Conservation (phyloP, 2,888 invertebrate species). For the Macrostomum cliftonense region DNA sequence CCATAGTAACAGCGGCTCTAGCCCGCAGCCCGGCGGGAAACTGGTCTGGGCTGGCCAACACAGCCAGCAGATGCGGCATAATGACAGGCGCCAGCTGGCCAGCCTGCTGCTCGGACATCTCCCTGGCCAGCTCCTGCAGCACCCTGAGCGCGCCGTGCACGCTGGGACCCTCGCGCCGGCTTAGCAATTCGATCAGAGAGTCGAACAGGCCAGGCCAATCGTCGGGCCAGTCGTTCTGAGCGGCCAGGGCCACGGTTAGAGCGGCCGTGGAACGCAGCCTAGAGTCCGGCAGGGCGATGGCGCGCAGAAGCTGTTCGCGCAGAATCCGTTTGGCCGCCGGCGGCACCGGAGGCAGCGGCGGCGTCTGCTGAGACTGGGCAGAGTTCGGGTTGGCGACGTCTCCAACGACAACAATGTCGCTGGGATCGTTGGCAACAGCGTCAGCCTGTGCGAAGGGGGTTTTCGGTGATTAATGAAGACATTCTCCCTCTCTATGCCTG, state of each 20-base stretch:
- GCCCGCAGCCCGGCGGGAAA: conserved; percentile 59
- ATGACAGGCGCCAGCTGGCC: conserved; percentile 50
- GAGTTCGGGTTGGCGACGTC: too few species aligned
- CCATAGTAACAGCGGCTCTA: too few species aligned
- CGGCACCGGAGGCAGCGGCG: too few species aligned
- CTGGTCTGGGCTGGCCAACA: conserved; percentile 49
- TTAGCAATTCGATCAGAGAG: conserved; percentile 48
- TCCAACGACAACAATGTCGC: too few species aligned
- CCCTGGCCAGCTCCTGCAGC: conserved; percentile 49
- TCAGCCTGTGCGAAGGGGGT: too few species aligned
- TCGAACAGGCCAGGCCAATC: conserved; percentile 52
- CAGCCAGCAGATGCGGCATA: conserved; percentile 40
- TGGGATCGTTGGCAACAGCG: too few species aligned
- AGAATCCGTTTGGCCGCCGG: too few species aligned
- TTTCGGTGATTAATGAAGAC: too few species aligned
- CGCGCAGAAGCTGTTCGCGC: too few species aligned
- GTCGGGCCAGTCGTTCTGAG: conserved; percentile 54
- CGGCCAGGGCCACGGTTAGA: conserved; percentile 52
- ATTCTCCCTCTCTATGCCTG: too few species aligned
- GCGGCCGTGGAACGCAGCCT: conserved; percentile 51
- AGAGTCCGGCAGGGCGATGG: neutral
- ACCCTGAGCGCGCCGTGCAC: conserved; percentile 56
- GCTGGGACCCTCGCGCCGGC: conserved; percentile 40
- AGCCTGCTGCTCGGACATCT: conserved; percentile 48
- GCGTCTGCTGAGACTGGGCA: too few species aligned